phyloP scores from a whole-genome alignment of 1,140 invertebrate species.

The Trichonephila clavipes region DNA sequence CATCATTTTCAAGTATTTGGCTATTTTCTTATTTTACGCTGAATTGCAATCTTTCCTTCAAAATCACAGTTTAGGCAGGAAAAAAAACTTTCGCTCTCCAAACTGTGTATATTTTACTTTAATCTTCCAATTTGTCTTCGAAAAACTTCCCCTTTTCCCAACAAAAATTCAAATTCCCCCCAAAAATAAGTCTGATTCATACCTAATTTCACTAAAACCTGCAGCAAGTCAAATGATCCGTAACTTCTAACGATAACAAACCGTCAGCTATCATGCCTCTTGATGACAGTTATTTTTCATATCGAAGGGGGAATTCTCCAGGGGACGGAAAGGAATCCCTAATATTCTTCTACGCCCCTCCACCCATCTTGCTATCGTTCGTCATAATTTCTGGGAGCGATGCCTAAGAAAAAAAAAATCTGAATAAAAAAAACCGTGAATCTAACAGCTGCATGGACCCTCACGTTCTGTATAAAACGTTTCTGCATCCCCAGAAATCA shows the following conservation, averaged over 20 bases:
- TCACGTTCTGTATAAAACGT: constrained; percentile 48
- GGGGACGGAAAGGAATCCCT: background rate
- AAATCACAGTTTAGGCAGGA: no score
- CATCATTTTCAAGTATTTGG: no score
- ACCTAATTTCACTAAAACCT: constrained; percentile 42
- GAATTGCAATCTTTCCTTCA: no score
- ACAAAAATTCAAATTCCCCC: background rate
- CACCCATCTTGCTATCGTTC: constrained; percentile 1
- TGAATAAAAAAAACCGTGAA: background rate
- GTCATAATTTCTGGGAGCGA: constrained; percentile 52
- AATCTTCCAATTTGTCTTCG: no score
- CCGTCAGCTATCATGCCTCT: background rate
- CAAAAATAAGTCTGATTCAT: constrained; percentile 24
- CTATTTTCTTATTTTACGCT: no score
- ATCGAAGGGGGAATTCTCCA: background rate
- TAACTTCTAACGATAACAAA: constrained; percentile 32
- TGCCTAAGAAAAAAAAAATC: background rate
- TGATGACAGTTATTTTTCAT: constrained; percentile 63
- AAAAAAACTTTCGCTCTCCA: no score
- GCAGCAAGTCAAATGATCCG: background rate
- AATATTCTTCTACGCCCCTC: background rate
- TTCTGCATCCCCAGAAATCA: constrained; percentile 1
- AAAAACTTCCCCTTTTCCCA: no score
- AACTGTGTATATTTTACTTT: no score
- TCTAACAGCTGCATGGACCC: constrained; percentile 15